A percentile compares a stretch with the other conserved stretches of the same genome.
phyloP scores from a whole-genome alignment of 2,888 invertebrate species.

The Trichacis sp. region DNA sequence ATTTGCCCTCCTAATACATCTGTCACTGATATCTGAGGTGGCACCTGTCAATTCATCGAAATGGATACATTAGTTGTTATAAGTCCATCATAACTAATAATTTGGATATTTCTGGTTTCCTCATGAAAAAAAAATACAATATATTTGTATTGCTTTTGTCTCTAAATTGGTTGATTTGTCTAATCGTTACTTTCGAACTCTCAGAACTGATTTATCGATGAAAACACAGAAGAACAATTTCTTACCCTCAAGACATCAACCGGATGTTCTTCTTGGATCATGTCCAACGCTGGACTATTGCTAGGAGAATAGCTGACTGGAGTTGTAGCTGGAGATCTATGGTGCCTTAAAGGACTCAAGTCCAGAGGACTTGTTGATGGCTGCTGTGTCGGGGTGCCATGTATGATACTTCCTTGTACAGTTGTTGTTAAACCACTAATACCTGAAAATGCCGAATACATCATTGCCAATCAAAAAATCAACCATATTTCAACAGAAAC shows the following conservation, averaged over 20 bases:
- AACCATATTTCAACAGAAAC: too few relatives aligned
- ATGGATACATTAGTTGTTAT: too few relatives aligned
- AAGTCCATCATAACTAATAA: too few relatives aligned
- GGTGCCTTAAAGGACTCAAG: constrained; percentile 68
- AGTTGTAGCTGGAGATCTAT: constrained; percentile 68
- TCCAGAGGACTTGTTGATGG: constrained; percentile 72
- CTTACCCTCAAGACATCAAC: constrained; percentile 64
- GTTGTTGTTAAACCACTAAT: constrained; percentile 81
- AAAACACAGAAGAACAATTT: too few relatives aligned
- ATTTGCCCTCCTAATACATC: constrained; percentile 90
- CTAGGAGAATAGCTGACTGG: constrained; percentile 69
- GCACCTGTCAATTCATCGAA: constrained; percentile 54
- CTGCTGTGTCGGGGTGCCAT: constrained; percentile 77
- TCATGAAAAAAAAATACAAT: too few relatives aligned
- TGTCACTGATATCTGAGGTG: constrained; percentile 91
- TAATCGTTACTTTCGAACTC: too few relatives aligned
- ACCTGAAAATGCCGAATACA: too few relatives aligned
- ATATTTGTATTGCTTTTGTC: too few relatives aligned
- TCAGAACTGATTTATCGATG: too few relatives aligned
- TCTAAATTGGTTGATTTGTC: too few relatives aligned
- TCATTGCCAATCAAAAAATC: too few relatives aligned
- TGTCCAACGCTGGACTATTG: constrained; percentile 78
- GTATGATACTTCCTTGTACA: constrained; percentile 78
- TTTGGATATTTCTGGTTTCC: too few relatives aligned
- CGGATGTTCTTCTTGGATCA: constrained; percentile 83